Percentiles rank a stretch among this genome's conserved stretches.
Conservation (phyloP, 2,888 invertebrate genomes). For the Rugalucina vietnamica region DNA sequence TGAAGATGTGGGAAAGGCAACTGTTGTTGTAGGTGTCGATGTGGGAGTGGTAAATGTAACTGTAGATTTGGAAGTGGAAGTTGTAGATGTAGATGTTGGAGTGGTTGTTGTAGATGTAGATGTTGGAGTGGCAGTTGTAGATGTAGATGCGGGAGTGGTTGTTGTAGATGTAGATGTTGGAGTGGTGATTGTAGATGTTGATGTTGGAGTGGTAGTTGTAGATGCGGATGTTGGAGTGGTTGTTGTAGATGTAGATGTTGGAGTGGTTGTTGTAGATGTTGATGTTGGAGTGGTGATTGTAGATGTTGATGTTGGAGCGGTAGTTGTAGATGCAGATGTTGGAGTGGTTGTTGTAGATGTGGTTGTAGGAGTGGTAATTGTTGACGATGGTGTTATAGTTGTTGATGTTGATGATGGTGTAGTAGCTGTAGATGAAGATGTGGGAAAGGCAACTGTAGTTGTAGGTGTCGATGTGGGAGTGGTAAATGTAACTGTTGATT, state of each 20-base stretch:
- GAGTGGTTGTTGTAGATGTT: background rate
- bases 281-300: background rate
- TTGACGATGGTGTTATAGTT: background rate
- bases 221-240: background rate
- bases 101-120: background rate
- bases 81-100: background rate
- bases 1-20: background rate
- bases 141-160: background rate
- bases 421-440: background rate
- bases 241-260: background rate
- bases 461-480: too few relatives aligned
- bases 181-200: too few relatives aligned
- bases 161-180: too few relatives aligned
- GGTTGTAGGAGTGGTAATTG: too few relatives aligned
- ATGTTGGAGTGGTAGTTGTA: background rate
- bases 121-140: background rate
- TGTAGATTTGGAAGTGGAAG: background rate
- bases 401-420: background rate
- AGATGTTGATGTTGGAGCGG: background rate
- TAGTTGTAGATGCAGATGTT: too few relatives aligned
- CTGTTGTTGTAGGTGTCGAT: too few relatives aligned
- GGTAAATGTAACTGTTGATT: too few relatives aligned
- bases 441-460: background rate
- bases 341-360: background rate
- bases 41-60: background rate